phyloP scores from a whole-genome alignment of 2,113 vertebrate genomes.

The Ictalurus furcatus region DNA sequence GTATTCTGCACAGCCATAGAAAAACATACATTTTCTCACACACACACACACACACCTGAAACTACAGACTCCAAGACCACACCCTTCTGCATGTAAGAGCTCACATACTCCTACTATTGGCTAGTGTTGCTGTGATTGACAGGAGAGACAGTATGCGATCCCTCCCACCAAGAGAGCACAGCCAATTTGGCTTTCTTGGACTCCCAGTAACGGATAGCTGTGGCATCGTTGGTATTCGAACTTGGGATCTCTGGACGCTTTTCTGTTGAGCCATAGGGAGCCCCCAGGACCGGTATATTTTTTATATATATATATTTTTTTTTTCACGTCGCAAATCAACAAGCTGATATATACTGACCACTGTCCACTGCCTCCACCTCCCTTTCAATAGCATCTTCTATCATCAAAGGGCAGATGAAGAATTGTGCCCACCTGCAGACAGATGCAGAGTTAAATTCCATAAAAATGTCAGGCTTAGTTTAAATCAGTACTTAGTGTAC shows the following conservation, averaged over 20 bases:
- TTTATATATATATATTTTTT: too few species aligned
- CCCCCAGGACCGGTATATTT: not conserved
- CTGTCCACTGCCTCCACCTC: constrained; percentile 98
- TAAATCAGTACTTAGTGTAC: not conserved
- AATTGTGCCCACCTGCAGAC: constrained; percentile 92
- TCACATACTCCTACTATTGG: not conserved
- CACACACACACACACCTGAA: not conserved
- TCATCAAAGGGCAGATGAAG: constrained; percentile 95
- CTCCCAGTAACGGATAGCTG: too few species aligned
- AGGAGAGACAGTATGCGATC: not conserved
- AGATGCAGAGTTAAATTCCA: not conserved
- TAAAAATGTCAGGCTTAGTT: not conserved
- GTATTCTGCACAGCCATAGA: constrained; percentile 77
- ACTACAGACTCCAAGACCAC: not conserved
- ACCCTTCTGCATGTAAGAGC: not conserved
- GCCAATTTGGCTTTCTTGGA: too few species aligned
- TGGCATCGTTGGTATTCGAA: not conserved
- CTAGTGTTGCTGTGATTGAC: not conserved
- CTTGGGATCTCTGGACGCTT: not conserved
- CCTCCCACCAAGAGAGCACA: not conserved
- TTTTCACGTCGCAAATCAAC: not conserved
- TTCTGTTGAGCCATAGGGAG: not conserved
- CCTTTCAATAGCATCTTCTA: constrained; percentile 89
- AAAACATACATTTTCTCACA: not conserved
- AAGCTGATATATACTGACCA: constrained; percentile 73